phyloP scores from a whole-genome alignment of 2,797 vertebrate genomes.

The Miichthys miiuy region DNA sequence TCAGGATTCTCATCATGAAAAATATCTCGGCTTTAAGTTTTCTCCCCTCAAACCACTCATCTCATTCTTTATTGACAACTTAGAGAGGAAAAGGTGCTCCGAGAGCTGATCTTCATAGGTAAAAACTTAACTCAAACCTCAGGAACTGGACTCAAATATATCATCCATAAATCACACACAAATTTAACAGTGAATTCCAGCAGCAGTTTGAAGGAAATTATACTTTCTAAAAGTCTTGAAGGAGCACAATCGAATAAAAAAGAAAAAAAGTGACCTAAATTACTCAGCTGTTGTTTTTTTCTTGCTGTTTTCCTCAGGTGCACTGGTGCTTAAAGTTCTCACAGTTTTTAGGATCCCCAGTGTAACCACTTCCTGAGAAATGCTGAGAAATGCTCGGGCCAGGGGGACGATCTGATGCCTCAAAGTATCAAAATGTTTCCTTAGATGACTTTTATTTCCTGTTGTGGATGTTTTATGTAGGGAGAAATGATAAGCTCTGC shows the following conservation, averaged over 20 bases:
- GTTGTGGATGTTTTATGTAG: conserved; percentile 7
- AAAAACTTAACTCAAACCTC: conserved; percentile 15
- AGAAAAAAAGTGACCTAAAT: conserved; percentile 6
- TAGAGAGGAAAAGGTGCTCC: conserved; percentile 5
- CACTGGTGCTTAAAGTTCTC: conserved; percentile 7
- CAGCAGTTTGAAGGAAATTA: conserved; percentile 38
- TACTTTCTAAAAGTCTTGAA: not conserved
- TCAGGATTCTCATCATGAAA: conserved; percentile 10
- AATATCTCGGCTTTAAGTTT: not conserved
- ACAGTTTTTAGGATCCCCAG: conserved; percentile 5
- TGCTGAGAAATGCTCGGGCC: not conserved
- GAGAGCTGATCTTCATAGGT: conserved; percentile 17
- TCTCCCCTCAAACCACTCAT: conserved; percentile 20
- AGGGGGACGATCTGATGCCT: not conserved
- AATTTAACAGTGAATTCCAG: conserved; percentile 12
- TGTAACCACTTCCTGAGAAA: conserved; percentile 2
- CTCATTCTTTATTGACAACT: conserved; percentile 22
- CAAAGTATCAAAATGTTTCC: conserved; percentile 1
- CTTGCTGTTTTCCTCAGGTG: not conserved
- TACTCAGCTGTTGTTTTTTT: conserved; percentile 23
- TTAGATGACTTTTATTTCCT: conserved; percentile 5
- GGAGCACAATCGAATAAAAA: not conserved
- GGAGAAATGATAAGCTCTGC: not conserved
- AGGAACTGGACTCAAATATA: conserved; percentile 32
- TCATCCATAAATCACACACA: conserved; percentile 5